Conservation (phyloP, 2,888 invertebrate genomes). For the Tenthredo amoena region DNA sequence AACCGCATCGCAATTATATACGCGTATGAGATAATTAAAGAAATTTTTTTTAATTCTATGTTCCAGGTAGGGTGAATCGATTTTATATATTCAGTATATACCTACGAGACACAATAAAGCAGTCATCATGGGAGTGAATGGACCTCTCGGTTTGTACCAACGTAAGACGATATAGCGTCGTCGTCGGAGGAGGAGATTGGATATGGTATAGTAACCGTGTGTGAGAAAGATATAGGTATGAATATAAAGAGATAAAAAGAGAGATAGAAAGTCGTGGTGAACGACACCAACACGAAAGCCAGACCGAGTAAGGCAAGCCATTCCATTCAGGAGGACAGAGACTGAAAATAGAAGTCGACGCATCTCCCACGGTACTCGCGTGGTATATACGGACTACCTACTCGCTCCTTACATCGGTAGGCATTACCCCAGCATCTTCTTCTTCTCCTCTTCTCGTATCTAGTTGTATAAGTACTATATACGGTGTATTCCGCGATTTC, state of each 20-base stretch:
- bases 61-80: slow-evolving; percentile 1
- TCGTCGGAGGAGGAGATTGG: background rate
- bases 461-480: background rate
- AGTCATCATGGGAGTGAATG: slow-evolving; percentile 26
- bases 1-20: background rate
- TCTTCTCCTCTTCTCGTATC: background rate
- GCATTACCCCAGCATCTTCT: slow-evolving; percentile 23
- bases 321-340: slow-evolving; percentile 36
- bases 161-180: slow-evolving; percentile 16
- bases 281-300: background rate
- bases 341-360: slow-evolving; percentile 46
- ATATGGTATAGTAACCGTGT: background rate
- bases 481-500: background rate
- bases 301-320: background rate
- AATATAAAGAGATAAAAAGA: background rate
- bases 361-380: slow-evolving; percentile 46
- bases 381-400: slow-evolving; percentile 15
- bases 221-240: background rate
- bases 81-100: background rate
- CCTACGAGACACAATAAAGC: slow-evolving; percentile 9
- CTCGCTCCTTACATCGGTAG: slow-evolving; percentile 6
- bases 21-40: background rate
- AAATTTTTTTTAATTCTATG: background rate
- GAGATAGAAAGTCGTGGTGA: slow-evolving; percentile 13
- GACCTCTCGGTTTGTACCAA: slow-evolving; percentile 1